Conservation (phyloP, 2,888 invertebrate genomes). For the Nomada ruficornis region DNA sequence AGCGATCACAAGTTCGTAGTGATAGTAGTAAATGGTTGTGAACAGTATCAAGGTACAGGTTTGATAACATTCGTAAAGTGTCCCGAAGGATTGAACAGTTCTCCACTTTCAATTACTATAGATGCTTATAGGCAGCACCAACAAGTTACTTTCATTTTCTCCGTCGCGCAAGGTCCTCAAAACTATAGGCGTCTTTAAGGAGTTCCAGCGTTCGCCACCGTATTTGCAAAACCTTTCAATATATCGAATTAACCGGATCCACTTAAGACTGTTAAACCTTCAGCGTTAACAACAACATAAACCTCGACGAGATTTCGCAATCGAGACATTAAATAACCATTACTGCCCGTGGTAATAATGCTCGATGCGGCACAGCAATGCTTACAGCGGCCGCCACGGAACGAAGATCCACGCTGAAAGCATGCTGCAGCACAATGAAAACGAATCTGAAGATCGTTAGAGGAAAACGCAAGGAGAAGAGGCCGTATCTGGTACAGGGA, state of each 20-base stretch:
- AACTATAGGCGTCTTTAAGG: too few species aligned
- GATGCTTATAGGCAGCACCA: too few species aligned
- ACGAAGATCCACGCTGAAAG: background rate
- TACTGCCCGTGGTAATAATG: background rate
- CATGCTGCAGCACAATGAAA: background rate
- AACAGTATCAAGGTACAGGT: too few species aligned
- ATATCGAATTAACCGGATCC: too few species aligned
- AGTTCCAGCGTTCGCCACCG: background rate
- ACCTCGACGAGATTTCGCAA: slow-evolving; percentile 8
- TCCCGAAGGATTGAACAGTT: too few species aligned
- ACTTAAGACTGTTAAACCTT: background rate
- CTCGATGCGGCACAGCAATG: background rate
- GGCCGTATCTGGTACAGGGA: background rate
- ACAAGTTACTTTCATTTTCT: too few species aligned
- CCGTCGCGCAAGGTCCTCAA: too few species aligned
- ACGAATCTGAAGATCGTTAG: background rate
- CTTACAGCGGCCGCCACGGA: background rate
- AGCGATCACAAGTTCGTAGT: too few species aligned
- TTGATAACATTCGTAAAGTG: too few species aligned
- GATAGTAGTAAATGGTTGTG: too few species aligned
- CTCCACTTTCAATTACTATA: too few species aligned
- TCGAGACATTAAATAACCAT: slow-evolving; percentile 13
- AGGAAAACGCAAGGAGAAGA: background rate
- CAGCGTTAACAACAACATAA: background rate
- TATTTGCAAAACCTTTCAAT: background rate